Base-by-base conservation (phyloP, 2,113 vertebrate species). In the Muntiacus reevesi region DNA sequence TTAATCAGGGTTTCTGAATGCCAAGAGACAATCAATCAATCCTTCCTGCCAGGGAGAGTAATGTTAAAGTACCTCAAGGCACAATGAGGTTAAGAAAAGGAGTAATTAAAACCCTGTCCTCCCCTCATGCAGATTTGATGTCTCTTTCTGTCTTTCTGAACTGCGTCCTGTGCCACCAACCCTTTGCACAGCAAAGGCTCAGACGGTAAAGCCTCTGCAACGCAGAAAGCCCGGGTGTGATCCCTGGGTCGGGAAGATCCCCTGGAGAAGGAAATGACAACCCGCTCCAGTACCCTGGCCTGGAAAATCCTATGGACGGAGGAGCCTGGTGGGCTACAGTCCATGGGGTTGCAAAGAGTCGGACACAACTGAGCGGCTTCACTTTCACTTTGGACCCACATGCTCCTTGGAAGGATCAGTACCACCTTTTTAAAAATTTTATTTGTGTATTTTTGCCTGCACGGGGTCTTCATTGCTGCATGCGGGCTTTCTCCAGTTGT, bases 1-100 rank as follows among this genome's bases (percentile, higher is more conserved):
- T 99, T 98, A 97, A 99, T 99, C 98, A 98, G 96, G 36, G 96
- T 36, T 84, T 98, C 97, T 78, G 95, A 97, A 98, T 97, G 98
- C 98, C 97, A 97, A 93, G 84, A 96, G 97, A 91, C 30, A 2
- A 98, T 98, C 97, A 91, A 98, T 99, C 98, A 98, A 91, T 98
- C 97, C 94, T 88, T 64, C 62, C 96, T 52, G 85, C 97, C 98
- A 93, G 95, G 81, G 88, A 89, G 95, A 78, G 89, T 92, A 90
- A 94, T 95, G 98, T 87, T 97, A 74, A 97, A 98, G 98, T 59
- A 95, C 98, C 97, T 98, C 97, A 54, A 97, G 98, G 98, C 97
- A 84, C 98, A 57, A 30, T 10, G 98, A 98, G 96, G 97, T 97
- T 92, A 98, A 98, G 97, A 95, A 94, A 81, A 98, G 95, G 92